A percentile compares a stretch with the other conserved stretches of the same genome.
phyloP scores from a whole-genome alignment of 2,888 invertebrate species.

The Athrips mouffetella region DNA sequence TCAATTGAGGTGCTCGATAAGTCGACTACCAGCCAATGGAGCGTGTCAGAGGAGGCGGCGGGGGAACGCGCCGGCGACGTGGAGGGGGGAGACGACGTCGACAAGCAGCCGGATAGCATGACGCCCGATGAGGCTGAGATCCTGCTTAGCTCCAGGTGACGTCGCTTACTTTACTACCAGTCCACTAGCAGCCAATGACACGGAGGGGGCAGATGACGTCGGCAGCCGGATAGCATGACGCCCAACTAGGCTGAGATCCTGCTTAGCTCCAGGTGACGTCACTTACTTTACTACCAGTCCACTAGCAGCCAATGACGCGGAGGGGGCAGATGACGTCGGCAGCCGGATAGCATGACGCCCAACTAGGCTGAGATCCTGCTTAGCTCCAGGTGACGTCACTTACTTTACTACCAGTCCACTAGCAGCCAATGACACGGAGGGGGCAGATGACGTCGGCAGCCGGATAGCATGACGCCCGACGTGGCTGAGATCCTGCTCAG shows the following conservation, averaged over 20 bases:
- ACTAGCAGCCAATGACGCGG: neutral
- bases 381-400: constrained; percentile 83
- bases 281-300: neutral
- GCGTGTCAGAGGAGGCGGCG: constrained; percentile 74
- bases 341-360: constrained; percentile 40
- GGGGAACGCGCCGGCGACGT: constrained; percentile 60
- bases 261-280: constrained; percentile 86
- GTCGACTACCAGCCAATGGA: constrained; percentile 78
- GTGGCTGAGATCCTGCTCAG: constrained; percentile 93
- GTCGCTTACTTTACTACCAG: neutral
- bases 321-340: constrained; percentile 29
- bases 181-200: neutral
- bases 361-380: constrained; percentile 91
- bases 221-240: constrained; percentile 38
- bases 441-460: constrained; percentile 29
- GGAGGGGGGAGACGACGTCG: constrained; percentile 29
- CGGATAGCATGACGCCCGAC: constrained; percentile 54
- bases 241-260: constrained; percentile 89
- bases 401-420: neutral
- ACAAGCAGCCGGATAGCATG: constrained; percentile 34
- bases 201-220: constrained; percentile 28
- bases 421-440: constrained; percentile 19
- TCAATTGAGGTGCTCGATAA: constrained; percentile 78
- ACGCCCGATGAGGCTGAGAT: constrained; percentile 86
- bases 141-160: constrained; percentile 88